A percentile compares a stretch with the other conserved stretches of the same genome.
Conservation (phyloP, 1,140 invertebrate genomes). For the Mya arenaria region DNA sequence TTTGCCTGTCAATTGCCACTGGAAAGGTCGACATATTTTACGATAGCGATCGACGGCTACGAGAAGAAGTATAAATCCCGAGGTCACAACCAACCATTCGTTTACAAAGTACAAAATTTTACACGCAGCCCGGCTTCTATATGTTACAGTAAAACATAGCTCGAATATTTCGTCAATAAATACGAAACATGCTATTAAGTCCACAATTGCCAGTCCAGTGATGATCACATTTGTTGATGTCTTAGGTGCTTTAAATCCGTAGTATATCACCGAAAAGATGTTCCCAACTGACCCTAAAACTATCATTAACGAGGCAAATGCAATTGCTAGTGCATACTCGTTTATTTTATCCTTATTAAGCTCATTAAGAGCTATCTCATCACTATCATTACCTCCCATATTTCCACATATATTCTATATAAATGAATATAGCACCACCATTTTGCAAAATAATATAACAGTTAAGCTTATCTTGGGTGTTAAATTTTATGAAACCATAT, state of each 20-base stretch:
- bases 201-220: neutral
- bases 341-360: neutral
- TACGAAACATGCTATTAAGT: neutral
- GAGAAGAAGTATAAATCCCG: neutral
- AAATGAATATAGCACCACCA: no score
- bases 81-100: neutral
- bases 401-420: no score
- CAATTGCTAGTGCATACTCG: neutral
- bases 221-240: neutral
- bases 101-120: slow-evolving; percentile 1
- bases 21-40: neutral
- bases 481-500: no score
- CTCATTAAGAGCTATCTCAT: neutral
- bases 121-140: neutral
- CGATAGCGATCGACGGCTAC: neutral
- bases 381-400: no score
- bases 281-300: neutral
- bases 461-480: no score
- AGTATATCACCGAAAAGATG: neutral
- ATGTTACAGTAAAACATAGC: neutral
- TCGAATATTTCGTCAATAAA: slow-evolving; percentile 8
- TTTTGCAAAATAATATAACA: no score
- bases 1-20: neutral
- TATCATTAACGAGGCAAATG: neutral
- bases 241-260: neutral